Percentiles rank a stretch among this genome's conserved stretches.
These are phyloP conservation scores for Hydropotes inermis DNA, from an alignment of 2,113 vertebrate genomes.

Conservation along the genomic window DNA sequence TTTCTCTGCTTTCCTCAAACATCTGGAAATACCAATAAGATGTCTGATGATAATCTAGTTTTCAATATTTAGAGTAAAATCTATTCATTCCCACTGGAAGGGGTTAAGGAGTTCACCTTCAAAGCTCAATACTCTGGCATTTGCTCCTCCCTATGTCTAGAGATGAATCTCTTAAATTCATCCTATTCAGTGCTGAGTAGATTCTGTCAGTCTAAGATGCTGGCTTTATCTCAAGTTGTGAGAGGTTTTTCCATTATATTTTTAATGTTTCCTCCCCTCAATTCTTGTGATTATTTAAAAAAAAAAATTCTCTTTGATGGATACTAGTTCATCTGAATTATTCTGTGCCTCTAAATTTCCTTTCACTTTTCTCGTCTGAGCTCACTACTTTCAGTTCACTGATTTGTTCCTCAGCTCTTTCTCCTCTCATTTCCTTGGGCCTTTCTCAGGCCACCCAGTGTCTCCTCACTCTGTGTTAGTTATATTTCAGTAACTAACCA, in stretches of 20 bases:
- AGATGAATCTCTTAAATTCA: not conserved
- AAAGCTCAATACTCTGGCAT: not conserved
- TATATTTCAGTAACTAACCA: not conserved
- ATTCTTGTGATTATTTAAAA: not conserved
- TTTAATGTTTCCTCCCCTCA: not conserved
- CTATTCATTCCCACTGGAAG: not conserved
- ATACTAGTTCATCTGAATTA: not conserved
- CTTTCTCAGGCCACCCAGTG: not conserved
- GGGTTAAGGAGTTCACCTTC: not conserved
- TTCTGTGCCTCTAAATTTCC: not conserved
- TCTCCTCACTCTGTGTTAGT: not conserved
- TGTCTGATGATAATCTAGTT: not conserved
- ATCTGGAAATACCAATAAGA: not conserved
- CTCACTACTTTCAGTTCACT: not conserved
- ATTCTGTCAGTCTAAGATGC: not conserved
- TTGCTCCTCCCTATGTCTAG: not conserved
- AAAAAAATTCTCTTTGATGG: not conserved
- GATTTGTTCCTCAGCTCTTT: not conserved
- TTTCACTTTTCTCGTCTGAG: not conserved
- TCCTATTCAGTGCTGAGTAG: not conserved
- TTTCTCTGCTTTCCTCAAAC: not conserved
- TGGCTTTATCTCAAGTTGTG: not conserved
- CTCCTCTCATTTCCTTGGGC: rapidly evolving
- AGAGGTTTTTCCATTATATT: not conserved
- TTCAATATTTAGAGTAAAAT: not conserved